Base-by-base conservation (phyloP, 2,888 invertebrate species). In the Mallateleia sp. region DNA sequence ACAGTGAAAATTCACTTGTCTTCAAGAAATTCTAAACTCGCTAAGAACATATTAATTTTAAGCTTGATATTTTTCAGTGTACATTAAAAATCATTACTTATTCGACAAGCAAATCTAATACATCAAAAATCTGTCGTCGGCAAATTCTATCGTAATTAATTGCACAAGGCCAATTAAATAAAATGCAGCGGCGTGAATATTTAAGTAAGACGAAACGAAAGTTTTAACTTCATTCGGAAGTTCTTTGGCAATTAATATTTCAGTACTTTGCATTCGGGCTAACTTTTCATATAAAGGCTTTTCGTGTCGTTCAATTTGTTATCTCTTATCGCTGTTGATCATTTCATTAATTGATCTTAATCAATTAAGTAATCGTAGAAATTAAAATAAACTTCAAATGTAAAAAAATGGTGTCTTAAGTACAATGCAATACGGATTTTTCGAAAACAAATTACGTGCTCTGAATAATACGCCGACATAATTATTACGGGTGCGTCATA, bases 401-500 rank as follows among this genome's bases (percentile, higher is more conserved):
- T n/a, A n/a, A n/a, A n/a, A n/a, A n/a, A n/a, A n/a, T n/a, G n/a
- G n/a, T 20, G 64, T 15, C 66, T 52, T 34, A 67, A 67, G 34
- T 67, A 52, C 45, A 72, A 56, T 28, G 62, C 24, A 34, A 45
- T 66, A 67, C 77, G 34, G 34, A 38, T 42, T 77, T 77, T 45
- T 42, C 15, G 24, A 67, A 25, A 32, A 38, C 32, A 38, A 67
- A 58, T 77, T 9, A 32, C 45, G 52, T 45, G 38, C 0, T n/a
- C n/a, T 54, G 64, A 77, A 77, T 77, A 45, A n/a, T 38, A 28
- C 47, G 60, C 50, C 24, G 11, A 52, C 20, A 47, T 72, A 72
- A 74, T 72, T 81, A 72, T 72, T 62, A 47, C 34, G 8, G n/a
- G 52, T n/a, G 25, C 25, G 45, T 58, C 50, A 69, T 69, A 83